phyloP scores from a whole-genome alignment of 2,888 invertebrate species.

The Lithophane socia region DNA sequence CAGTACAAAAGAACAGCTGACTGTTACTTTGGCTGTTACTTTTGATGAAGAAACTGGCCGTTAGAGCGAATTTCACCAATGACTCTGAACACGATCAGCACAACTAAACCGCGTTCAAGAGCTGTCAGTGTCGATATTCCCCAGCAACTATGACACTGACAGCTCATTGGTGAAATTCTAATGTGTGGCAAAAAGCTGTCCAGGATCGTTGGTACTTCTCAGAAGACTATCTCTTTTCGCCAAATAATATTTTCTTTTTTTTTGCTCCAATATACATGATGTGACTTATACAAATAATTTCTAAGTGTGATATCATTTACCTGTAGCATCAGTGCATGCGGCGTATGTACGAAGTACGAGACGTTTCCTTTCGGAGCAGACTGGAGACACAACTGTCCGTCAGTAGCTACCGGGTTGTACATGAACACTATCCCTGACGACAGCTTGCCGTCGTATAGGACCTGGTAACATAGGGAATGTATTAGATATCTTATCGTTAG shows the following conservation, averaged over 20 bases:
- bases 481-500: background rate
- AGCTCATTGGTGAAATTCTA: no score
- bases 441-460: conserved; percentile 99
- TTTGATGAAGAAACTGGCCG: no score
- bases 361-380: conserved; percentile 99
- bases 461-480: conserved; percentile 89
- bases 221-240: background rate
- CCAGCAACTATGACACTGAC: no score
- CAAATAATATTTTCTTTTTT: background rate
- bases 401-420: conserved; percentile 99
- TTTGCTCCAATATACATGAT: background rate
- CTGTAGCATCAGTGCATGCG: conserved; percentile 99
- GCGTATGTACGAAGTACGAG: conserved; percentile 99
- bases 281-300: background rate
- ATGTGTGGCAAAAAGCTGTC: background rate
- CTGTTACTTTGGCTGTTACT: no score
- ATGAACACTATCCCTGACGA: conserved; percentile 99
- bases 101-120: no score
- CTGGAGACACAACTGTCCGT: conserved; percentile 99
- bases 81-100: no score
- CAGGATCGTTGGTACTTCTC: background rate
- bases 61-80: no score
- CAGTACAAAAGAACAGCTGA: no score
- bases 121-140: no score
- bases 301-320: conserved; percentile 83